Conservation (phyloP, 2,888 invertebrate genomes). For the Hydraecia micacea region DNA sequence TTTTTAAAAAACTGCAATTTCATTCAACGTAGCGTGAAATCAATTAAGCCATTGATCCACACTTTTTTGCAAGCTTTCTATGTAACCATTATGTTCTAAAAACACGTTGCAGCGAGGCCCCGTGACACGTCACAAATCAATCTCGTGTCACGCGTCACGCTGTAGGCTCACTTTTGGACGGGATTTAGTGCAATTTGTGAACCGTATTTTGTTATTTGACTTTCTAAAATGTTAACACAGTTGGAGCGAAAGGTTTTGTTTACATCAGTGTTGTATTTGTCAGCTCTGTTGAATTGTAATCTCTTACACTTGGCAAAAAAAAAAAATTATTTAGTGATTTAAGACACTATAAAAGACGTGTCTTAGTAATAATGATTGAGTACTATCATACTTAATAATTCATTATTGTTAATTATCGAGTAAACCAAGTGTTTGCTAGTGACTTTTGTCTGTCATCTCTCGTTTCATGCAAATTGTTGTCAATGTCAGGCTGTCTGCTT, state of each 20-base stretch:
- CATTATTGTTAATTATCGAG: too few species aligned
- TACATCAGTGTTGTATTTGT: background rate
- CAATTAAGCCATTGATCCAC: background rate
- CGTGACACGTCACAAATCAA: constrained; percentile 49
- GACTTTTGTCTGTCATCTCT: constrained; percentile 18
- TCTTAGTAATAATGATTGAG: background rate
- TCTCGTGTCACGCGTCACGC: constrained; percentile 41
- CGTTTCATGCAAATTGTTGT: background rate
- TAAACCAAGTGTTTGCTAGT: background rate
- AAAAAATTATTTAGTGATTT: background rate
- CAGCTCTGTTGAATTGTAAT: background rate
- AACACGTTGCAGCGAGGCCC: constrained; percentile 25
- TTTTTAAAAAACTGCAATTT: too few species aligned
- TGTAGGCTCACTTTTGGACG: constrained; percentile 5
- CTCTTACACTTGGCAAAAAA: background rate
- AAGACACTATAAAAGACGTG: background rate
- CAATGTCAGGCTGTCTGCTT: constrained; percentile 10
- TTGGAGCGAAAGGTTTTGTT: constrained; percentile 18
- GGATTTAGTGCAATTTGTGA: constrained; percentile 33
- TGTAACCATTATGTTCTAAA: constrained; percentile 15
- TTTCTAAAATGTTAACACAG: constrained; percentile 21
- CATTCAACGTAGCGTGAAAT: background rate
- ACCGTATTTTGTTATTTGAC: constrained; percentile 9
- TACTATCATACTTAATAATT: too few species aligned
- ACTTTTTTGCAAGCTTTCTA: background rate